Evolutionary conservation across 1,140 invertebrate genomes (phyloP).

Genomic region (Halyomorpha halys): DNA sequence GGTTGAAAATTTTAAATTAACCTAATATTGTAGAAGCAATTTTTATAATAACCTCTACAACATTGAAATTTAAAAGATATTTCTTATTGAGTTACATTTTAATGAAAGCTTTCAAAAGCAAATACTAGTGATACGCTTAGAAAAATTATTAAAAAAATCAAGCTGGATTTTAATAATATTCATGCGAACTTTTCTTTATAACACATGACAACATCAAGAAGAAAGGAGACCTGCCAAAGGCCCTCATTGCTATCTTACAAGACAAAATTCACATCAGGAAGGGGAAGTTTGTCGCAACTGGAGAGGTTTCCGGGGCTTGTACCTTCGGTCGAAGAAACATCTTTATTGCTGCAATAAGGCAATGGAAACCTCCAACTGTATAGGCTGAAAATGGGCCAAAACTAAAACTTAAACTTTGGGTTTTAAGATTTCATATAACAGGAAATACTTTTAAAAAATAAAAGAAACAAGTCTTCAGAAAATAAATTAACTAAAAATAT

Average conservation of each 20-base stretch:
- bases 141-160: constrained; percentile 14
- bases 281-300: constrained; percentile 58
- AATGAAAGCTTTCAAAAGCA: constrained; percentile 5
- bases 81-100: constrained; percentile 8
- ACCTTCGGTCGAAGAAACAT: constrained; percentile 26
- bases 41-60: too few species aligned
- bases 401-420: constrained; percentile 8
- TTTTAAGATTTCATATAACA: constrained; percentile 13
- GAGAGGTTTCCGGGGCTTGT: constrained; percentile 49
- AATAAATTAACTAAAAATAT: too few species aligned
- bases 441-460: not conserved
- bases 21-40: too few species aligned
- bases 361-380: constrained; percentile 86
- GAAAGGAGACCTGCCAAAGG: not conserved
- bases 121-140: not conserved
- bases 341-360: constrained; percentile 71
- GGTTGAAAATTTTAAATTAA: too few species aligned
- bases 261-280: constrained; percentile 56
- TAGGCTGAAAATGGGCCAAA: constrained; percentile 55
- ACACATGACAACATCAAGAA: constrained; percentile 27
- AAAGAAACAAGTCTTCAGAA: not conserved
- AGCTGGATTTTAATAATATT: constrained; percentile 12
- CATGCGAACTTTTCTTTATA: constrained; percentile 21
- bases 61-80: not conserved
- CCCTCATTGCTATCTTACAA: constrained; percentile 42